Evolutionary conservation across 2,888 invertebrate species (phyloP), one percentile per base, ranked within the genome.

Genomic region (Teinopalpus imperialis): DNA sequence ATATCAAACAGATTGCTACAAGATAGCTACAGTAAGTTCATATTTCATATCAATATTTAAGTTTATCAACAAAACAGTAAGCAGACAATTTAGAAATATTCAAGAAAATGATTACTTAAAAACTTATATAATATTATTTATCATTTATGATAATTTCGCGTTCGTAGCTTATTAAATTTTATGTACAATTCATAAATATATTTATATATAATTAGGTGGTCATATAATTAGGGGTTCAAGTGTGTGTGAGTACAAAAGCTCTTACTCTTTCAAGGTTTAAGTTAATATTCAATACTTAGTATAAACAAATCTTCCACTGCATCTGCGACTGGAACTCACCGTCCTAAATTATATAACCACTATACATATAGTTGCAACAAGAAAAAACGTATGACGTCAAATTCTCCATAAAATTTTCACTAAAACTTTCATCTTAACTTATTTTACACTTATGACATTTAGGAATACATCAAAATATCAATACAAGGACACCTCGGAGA

Each of bases 401-500:
- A 40, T 54, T 64, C 66, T 58, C 63, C 61, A 61, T 56, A 64
- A 65, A 70, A 68, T 52, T 44, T 56, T 58, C 53, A 56, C 47
- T 43, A 57, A 7, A 5, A 23, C 9, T 69, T 78, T n/a, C n/a
- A n/a, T n/a, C n/a, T n/a, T n/a, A 76, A 64, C 59, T 77, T 81
- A 81, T 68, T 76, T 77, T 80, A 81, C 78, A 80, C 66, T 74
- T 74, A 80, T 9, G 53, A 60, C 57, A 51, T 74, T 73, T 76
- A 80, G 80, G 79, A 81, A 82, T 80, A 79, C 67, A 68, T 71
- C 60, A 62, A 70, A 57, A 59, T 69, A 66, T 72, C 66, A 67
- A 73, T 72, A 69, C 70, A 66, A 65, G 62, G 61, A 65, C 62
- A 66, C 56, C 56, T 58, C 55, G 57, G 61, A 57, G 64, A 64